phyloP scores from a whole-genome alignment of 1,140 invertebrate genomes.

The Leptinotarsa undecemlineata region DNA sequence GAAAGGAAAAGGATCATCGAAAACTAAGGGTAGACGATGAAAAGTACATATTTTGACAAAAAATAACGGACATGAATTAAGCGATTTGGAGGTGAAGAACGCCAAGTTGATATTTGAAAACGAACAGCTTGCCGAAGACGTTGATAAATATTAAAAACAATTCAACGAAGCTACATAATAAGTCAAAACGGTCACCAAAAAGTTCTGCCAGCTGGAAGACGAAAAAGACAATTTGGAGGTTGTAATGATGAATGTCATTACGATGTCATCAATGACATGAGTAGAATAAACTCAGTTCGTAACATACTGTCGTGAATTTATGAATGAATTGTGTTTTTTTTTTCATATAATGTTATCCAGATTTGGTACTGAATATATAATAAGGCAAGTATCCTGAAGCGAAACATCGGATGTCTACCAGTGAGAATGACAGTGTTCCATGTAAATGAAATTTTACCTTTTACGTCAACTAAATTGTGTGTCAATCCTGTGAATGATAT shows the following conservation, averaged over 20 bases:
- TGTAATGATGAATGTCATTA: not conserved
- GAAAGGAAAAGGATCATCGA: slow-evolving; percentile 32
- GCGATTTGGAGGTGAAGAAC: slow-evolving; percentile 38
- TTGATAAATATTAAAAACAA: slow-evolving; percentile 31
- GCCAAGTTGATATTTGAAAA: slow-evolving; percentile 35
- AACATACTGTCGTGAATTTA: too few species aligned
- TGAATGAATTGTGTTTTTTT: too few species aligned
- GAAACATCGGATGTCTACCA: too few species aligned
- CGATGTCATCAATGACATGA: too few species aligned
- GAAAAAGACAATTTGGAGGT: slow-evolving; percentile 33
- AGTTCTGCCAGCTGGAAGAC: slow-evolving; percentile 29
- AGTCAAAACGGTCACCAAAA: slow-evolving; percentile 23
- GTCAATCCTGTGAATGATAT: too few species aligned
- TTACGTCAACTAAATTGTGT: too few species aligned
- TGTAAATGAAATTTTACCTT: too few species aligned
- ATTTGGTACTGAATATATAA: too few species aligned
- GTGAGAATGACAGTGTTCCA: too few species aligned
- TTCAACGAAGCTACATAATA: slow-evolving; percentile 15
- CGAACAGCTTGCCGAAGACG: slow-evolving; percentile 32
- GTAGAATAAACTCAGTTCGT: too few species aligned
- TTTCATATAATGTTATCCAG: too few species aligned
- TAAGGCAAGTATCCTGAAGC: too few species aligned
- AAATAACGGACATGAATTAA: slow-evolving; percentile 37
- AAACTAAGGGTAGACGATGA: slow-evolving; percentile 35
- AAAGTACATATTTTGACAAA: slow-evolving; percentile 35